phyloP scores from a whole-genome alignment of 2,113 vertebrate genomes.

The Lepisosteus oculatus region DNA sequence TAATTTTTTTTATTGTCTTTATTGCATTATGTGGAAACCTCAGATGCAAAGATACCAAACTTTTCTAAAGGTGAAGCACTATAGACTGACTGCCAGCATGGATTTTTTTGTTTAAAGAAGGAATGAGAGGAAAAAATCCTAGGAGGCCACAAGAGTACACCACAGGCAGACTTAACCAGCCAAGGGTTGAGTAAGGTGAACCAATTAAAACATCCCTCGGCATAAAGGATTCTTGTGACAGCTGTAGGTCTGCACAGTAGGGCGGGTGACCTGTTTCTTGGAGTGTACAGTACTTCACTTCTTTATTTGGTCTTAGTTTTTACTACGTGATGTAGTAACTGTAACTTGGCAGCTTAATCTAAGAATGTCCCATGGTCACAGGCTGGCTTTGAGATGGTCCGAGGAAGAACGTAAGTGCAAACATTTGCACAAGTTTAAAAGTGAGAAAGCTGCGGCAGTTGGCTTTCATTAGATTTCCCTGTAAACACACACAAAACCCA shows the following conservation, averaged over 20 bases:
- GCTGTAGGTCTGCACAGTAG: slow-evolving; percentile 3
- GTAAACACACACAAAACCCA: too few species aligned
- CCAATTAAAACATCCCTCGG: not conserved
- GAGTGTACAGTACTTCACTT: not conserved
- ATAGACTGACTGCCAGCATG: not conserved
- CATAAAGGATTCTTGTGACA: not conserved
- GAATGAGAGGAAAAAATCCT: not conserved
- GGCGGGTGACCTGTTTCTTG: not conserved
- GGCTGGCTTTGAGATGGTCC: too few species aligned
- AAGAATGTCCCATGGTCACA: too few species aligned
- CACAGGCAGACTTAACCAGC: not conserved
- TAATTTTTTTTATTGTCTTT: too few species aligned
- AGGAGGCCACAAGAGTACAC: not conserved
- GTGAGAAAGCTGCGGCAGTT: too few species aligned
- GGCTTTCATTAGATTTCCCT: too few species aligned
- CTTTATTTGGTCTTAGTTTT: not conserved
- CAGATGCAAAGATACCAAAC: not conserved
- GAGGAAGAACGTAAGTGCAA: too few species aligned
- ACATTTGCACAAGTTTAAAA: too few species aligned
- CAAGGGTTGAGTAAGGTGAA: slow-evolving; percentile 4
- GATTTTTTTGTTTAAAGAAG: not conserved
- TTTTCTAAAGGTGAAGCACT: not conserved
- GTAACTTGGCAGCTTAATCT: too few species aligned
- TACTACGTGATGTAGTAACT: too few species aligned
- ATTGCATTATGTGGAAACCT: too few species aligned